Evolutionary conservation across 1,140 invertebrate genomes (phyloP), one percentile per base, ranked within the genome.

Genomic region (Hetaerina americana): DNA sequence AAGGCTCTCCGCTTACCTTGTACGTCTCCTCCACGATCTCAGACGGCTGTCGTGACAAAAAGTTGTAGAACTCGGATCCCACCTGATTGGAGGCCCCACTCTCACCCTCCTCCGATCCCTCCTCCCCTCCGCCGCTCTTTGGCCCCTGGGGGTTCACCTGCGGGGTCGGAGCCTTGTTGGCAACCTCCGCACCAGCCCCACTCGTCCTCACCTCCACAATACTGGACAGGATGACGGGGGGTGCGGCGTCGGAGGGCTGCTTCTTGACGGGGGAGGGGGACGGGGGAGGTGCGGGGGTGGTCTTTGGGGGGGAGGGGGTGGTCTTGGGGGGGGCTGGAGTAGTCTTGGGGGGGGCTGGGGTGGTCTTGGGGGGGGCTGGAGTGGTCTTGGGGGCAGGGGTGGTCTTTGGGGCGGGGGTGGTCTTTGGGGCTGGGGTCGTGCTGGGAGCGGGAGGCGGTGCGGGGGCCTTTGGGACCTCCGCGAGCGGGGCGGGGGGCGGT

Each of bases 1-100:
- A n/a, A n/a, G n/a, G n/a, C n/a, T n/a, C n/a, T n/a, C n/a, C n/a
- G n/a, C 69, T 75, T 72, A 89, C 84, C 76, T 85, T 86, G 78
- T 88, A 92, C 1, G 89, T 90, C 80, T 92, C 90, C 77, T 91
- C 90, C 10, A 89, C 86, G 70, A 90, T 87, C 82, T 93, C 90
- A 18, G 90, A 88, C 0, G 91, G 91, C 77, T 93, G 90, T 29
- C 91, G 85, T n/a, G 90, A 92, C 18, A 93, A 83, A 76, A 91
- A 90, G 79, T 93, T 91, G 76, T 92, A 93, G 29, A 70, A 40
- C 81, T 93, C 92, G 0, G 90, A 89, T 75, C 90, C 88, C 5
- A 86, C 88, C 12, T 91, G 85, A 75, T 90, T 90, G 66, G 22
- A 18, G 72, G 68, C 68, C 75, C 73, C 68, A 74, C 75, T 70